Evolutionary conservation across 2,888 invertebrate species (phyloP).

Genomic region (Hydroisotoma schaefferi): DNA sequence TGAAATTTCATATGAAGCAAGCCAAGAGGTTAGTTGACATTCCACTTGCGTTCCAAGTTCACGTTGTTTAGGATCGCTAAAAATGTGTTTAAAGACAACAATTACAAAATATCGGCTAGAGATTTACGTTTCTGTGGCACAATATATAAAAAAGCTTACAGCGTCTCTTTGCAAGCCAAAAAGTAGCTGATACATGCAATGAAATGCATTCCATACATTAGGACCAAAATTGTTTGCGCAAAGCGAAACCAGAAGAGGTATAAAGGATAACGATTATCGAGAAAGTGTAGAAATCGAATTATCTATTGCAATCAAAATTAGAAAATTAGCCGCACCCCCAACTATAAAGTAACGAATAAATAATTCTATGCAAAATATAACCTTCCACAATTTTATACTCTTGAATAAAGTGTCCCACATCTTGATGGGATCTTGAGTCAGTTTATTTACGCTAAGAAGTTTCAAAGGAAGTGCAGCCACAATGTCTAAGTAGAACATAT

Average conservation of each 20-base stretch:
- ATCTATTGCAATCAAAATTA: slow-evolving; percentile 21
- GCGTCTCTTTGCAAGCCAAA: slow-evolving; percentile 33
- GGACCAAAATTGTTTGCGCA: slow-evolving; percentile 30
- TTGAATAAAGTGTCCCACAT: slow-evolving; percentile 17
- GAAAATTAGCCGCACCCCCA: neutral
- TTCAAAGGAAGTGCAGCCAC: slow-evolving; percentile 35
- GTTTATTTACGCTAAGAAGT: neutral
- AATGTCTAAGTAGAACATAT: slow-evolving; percentile 37
- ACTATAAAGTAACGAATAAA: neutral
- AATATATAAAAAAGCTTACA: slow-evolving; percentile 12
- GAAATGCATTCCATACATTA: slow-evolving; percentile 39
- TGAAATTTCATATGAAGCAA: slow-evolving; percentile 28
- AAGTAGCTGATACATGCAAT: slow-evolving; percentile 40
- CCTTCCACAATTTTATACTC: slow-evolving; percentile 38
- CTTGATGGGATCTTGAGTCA: neutral
- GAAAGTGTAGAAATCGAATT: slow-evolving; percentile 34
- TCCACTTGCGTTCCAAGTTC: neutral
- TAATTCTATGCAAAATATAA: neutral
- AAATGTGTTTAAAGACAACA: too few relatives aligned
- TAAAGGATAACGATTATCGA: slow-evolving; percentile 38
- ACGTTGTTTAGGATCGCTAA: too few relatives aligned
- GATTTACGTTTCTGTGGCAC: neutral
- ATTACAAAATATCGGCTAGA: neutral
- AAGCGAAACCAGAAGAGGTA: slow-evolving; percentile 38
- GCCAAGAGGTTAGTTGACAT: slow-evolving; percentile 30